Conservation (phyloP, 1,140 invertebrate genomes). For the Tetragonula clypearis region DNA sequence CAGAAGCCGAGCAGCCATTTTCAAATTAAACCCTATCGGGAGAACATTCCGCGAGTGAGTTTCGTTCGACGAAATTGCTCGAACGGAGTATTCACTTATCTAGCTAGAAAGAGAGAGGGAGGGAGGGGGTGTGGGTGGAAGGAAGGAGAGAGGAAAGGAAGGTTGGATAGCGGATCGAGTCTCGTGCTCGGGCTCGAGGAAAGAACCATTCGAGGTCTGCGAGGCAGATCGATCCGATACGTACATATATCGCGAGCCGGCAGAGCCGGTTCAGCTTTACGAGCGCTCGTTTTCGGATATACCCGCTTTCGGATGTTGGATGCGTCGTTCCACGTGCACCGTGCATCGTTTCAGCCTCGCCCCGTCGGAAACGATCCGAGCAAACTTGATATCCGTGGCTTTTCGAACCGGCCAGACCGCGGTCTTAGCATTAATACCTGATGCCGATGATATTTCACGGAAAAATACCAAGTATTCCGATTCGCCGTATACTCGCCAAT, state of each 20-base stretch:
- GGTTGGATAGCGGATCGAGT: background rate
- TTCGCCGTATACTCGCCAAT: background rate
- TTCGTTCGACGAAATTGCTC: constrained; percentile 27
- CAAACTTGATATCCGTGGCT: constrained; percentile 16
- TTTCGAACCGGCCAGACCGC: background rate
- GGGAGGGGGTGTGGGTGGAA: no score
- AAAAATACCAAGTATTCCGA: background rate
- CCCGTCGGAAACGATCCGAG: constrained; percentile 9
- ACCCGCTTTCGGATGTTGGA: constrained; percentile 29
- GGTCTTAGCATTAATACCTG: constrained; percentile 33
- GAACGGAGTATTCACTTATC: constrained; percentile 34
- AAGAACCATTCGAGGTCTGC: background rate
- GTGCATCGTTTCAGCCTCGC: background rate
- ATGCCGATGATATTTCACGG: constrained; percentile 10
- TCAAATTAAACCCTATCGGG: constrained; percentile 26
- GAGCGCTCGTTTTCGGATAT: constrained; percentile 48
- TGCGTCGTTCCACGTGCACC: constrained; percentile 23
- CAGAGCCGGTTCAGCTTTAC: constrained; percentile 18
- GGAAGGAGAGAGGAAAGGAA: no score
- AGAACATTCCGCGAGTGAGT: background rate
- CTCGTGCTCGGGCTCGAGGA: background rate
- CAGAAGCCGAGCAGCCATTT: constrained; percentile 2
- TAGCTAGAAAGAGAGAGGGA: no score
- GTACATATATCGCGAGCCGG: constrained; percentile 5
- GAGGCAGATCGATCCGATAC: constrained; percentile 27